Evolutionary conservation across 2,888 invertebrate species (phyloP).

Genomic region (Conus canariensis): DNA sequence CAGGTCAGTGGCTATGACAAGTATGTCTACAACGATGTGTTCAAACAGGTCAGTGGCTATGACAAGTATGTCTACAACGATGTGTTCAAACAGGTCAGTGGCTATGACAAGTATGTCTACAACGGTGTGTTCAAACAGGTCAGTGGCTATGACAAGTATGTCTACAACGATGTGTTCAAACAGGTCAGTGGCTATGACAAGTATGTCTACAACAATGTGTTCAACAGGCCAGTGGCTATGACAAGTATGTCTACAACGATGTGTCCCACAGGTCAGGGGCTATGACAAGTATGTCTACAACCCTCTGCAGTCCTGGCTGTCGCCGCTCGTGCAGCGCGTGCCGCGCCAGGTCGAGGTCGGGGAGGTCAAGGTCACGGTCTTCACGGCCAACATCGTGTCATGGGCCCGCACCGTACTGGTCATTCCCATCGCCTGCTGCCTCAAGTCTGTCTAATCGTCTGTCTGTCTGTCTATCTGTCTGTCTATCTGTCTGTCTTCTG

Average conservation of each 20-base stretch:
- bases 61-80: no score
- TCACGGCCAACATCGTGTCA: slow-evolving; percentile 72
- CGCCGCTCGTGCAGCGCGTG: slow-evolving; percentile 62
- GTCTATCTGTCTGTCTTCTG: slow-evolving; percentile 11
- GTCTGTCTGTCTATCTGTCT: not conserved
- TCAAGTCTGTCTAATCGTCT: slow-evolving; percentile 56
- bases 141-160: no score
- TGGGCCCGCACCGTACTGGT: slow-evolving; percentile 68
- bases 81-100: no score
- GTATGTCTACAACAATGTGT: not conserved
- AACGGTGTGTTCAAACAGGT: no score
- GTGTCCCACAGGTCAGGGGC: no score
- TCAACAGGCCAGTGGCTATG: no score
- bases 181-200: not conserved
- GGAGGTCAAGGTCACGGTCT: slow-evolving; percentile 58
- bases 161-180: no score
- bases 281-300: no score
- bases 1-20: not conserved
- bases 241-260: no score
- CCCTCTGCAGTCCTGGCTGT: slow-evolving; percentile 63
- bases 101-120: no score
- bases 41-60: no score
- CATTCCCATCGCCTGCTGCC: slow-evolving; percentile 66
- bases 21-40: not conserved
- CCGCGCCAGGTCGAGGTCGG: slow-evolving; percentile 60